These are phyloP conservation scores for Tanaodytes sp. DNA, from an alignment of 2,888 invertebrate genomes.

Conservation along the genomic window DNA sequence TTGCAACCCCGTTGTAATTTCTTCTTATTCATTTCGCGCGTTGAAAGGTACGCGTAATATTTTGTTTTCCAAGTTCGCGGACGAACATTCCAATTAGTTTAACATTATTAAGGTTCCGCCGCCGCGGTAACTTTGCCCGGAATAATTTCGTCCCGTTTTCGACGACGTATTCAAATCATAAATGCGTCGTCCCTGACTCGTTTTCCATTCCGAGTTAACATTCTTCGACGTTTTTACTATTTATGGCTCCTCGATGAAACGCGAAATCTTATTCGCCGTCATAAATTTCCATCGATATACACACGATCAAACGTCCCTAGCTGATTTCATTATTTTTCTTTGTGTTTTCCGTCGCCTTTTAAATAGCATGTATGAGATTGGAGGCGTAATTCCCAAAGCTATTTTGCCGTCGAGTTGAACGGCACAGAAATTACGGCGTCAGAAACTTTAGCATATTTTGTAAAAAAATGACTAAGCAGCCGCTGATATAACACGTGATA, in stretches of 20 bases:
- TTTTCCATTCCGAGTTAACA: too few relatives aligned
- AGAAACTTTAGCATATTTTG: slow-evolving; percentile 37
- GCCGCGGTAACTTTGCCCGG: too few relatives aligned
- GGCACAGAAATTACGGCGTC: slow-evolving; percentile 42
- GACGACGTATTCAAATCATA: too few relatives aligned
- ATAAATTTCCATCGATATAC: slow-evolving; percentile 39
- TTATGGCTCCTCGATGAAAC: slow-evolving; percentile 14
- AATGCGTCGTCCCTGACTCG: too few relatives aligned
- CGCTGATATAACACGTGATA: slow-evolving; percentile 44
- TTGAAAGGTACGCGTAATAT: slow-evolving; percentile 21
- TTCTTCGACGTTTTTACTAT: slow-evolving; percentile 10
- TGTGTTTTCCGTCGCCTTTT: slow-evolving; percentile 32
- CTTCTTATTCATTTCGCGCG: slow-evolving; percentile 37
- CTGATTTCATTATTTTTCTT: slow-evolving; percentile 41
- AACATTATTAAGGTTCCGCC: slow-evolving; percentile 12
- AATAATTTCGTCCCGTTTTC: too few relatives aligned
- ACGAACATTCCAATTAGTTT: slow-evolving; percentile 36
- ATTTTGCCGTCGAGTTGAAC: slow-evolving; percentile 45
- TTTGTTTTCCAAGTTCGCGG: slow-evolving; percentile 23
- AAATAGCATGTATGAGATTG: slow-evolving; percentile 40
- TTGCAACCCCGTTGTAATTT: slow-evolving; percentile 39
- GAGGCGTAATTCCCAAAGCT: slow-evolving; percentile 41
- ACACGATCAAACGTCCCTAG: slow-evolving; percentile 28
- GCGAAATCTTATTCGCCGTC: slow-evolving; percentile 14
- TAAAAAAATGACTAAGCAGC: slow-evolving; percentile 47